phyloP scores from a whole-genome alignment of 92 coral and sea anemone species.

The Phenganax subtilis region DNA sequence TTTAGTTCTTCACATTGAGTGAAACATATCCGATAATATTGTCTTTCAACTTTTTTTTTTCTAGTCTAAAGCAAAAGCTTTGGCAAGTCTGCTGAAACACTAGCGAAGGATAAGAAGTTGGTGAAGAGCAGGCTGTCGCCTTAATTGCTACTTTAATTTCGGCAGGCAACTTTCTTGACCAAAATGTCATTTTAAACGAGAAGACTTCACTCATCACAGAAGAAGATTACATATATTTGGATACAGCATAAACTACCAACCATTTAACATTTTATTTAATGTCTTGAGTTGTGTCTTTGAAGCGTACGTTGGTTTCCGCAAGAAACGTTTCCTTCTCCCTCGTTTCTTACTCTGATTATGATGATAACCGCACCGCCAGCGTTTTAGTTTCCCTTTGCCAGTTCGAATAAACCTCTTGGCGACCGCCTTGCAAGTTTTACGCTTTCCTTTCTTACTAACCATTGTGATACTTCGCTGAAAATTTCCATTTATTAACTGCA shows the following conservation, averaged over 20 bases:
- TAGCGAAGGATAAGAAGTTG: neutral
- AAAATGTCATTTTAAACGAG: too few relatives aligned
- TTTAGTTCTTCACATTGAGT: neutral
- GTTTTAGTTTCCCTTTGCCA: conserved; percentile 81
- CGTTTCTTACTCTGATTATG: conserved; percentile 79
- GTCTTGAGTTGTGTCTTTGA: conserved; percentile 77
- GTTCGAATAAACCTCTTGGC: conserved; percentile 84
- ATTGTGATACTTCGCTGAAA: conserved; percentile 50
- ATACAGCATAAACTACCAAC: conserved; percentile 53
- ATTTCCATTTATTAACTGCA: neutral
- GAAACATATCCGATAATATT: neutral
- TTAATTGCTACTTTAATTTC: too few relatives aligned
- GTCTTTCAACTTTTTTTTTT: neutral
- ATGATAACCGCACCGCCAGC: conserved; percentile 84
- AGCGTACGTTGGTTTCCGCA: conserved; percentile 74
- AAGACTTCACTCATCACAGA: too few relatives aligned
- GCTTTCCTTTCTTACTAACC: conserved; percentile 77
- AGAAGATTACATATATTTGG: neutral
- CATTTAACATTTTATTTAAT: conserved; percentile 88
- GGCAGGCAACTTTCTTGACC: too few relatives aligned
- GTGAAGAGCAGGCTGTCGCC: too few relatives aligned
- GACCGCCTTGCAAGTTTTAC: conserved; percentile 94
- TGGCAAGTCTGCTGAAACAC: conserved; percentile 24
- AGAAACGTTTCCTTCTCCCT: conserved; percentile 63
- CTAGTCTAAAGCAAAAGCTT: conserved; percentile 18